These are phyloP conservation scores for Hydrozoanthus tunicans DNA, from an alignment of 64 coral and sea anemone species.

Conservation along the genomic window DNA sequence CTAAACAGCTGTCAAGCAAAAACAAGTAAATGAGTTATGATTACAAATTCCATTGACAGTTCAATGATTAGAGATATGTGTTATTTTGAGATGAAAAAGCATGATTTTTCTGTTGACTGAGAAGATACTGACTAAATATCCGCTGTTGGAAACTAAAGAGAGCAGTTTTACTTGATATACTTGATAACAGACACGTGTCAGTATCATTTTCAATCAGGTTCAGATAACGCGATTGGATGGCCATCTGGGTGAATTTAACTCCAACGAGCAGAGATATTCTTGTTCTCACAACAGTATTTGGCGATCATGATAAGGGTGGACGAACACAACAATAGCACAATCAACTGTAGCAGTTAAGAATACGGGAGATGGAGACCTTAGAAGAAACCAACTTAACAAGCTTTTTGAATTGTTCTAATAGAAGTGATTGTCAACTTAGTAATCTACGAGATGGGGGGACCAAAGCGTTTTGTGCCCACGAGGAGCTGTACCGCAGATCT, in stretches of 20 bases:
- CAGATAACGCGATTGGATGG: not conserved
- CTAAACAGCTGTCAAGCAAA: slow-evolving; percentile 39
- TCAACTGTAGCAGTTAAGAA: not conserved
- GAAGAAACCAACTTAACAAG: slow-evolving; percentile 4
- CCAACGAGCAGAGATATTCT: not conserved
- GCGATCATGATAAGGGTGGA: not conserved
- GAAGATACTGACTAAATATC: slow-evolving; percentile 3
- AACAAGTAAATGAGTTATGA: slow-evolving; percentile 3
- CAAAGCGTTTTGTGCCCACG: not conserved
- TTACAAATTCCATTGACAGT: slow-evolving; percentile 19
- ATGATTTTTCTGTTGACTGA: not conserved
- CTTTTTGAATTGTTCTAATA: not conserved
- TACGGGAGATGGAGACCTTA: not conserved
- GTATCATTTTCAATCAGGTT: slow-evolving; percentile 4
- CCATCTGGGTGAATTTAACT: not conserved
- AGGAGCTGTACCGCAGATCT: slow-evolving; percentile 23
- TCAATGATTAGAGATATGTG: not conserved
- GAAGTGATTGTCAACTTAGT: not conserved
- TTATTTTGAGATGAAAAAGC: not conserved
- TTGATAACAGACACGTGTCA: slow-evolving; percentile 20
- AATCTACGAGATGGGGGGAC: not conserved
- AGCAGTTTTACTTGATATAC: slow-evolving; percentile 14
- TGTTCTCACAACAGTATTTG: not conserved
- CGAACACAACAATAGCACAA: not conserved
- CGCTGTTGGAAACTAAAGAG: not conserved